A percentile compares a stretch with the other conserved stretches of the same genome.
These are phyloP conservation scores for Imbricaverruca yamaguchii DNA, from an alignment of 2,888 invertebrate genomes.

Conservation along the genomic window DNA sequence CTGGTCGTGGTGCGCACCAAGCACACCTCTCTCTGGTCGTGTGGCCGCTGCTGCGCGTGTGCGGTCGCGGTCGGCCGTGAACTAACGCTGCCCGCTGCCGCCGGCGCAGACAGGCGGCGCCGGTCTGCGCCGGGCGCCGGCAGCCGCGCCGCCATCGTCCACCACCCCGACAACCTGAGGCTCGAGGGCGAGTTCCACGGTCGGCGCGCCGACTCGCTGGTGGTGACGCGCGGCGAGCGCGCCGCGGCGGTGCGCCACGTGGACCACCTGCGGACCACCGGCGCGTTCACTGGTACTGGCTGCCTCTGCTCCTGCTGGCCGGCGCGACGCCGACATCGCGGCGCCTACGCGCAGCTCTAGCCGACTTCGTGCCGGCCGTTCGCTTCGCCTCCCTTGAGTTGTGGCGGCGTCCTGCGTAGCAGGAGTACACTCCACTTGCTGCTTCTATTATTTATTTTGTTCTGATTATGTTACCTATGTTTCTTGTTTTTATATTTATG, in stretches of 20 bases:
- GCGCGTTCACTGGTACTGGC: conserved; percentile 27
- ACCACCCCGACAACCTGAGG: conserved; percentile 31
- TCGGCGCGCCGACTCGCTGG: not conserved
- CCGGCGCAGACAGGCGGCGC: not conserved
- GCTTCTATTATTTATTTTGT: no score
- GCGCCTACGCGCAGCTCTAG: conserved; percentile 29
- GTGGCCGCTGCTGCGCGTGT: no score
- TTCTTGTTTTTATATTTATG: no score
- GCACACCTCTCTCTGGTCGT: no score
- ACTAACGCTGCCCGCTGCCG: no score
- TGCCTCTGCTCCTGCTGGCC: conserved; percentile 23
- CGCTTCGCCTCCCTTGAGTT: not conserved
- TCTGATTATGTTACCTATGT: no score
- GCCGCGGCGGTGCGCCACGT: conserved; percentile 29
- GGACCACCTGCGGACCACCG: conserved; percentile 32
- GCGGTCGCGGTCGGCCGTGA: no score
- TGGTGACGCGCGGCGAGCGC: conserved; percentile 27
- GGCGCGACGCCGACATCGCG: conserved; percentile 29
- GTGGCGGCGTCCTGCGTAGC: no score
- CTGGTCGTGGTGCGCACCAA: no score
- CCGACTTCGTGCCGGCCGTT: conserved; percentile 27
- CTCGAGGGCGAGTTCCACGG: conserved; percentile 47
- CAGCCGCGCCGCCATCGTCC: conserved; percentile 31
- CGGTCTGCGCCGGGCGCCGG: conserved; percentile 9
- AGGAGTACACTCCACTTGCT: no score